Conservation (phyloP, 2,888 invertebrate species). For the Ochlodes sylvanus region DNA sequence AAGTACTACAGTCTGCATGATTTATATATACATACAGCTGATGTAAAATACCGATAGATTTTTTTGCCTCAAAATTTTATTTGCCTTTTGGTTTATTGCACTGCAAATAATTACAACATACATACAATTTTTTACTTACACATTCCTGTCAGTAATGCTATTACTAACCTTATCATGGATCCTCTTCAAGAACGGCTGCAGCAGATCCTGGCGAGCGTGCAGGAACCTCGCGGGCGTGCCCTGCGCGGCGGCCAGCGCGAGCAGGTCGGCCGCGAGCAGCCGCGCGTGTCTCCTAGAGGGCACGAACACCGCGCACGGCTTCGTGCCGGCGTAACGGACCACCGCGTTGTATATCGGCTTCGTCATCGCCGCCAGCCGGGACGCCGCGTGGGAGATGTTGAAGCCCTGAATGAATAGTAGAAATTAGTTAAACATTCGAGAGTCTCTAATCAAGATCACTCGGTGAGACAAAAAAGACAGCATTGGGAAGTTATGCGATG, state of each 20-base stretch:
- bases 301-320: constrained; percentile 96
- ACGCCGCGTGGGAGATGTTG: constrained; percentile 98
- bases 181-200: constrained; percentile 94
- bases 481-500: too few relatives aligned
- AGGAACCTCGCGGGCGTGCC: constrained; percentile 94
- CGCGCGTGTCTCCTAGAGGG: constrained; percentile 96
- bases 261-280: constrained; percentile 97
- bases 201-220: constrained; percentile 93
- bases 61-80: too few relatives aligned
- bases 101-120: too few relatives aligned
- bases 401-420: constrained; percentile 87
- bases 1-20: too few relatives aligned
- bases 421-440: too few relatives aligned
- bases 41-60: too few relatives aligned
- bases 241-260: constrained; percentile 97
- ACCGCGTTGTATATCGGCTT: constrained; percentile 98
- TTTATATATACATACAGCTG: too few relatives aligned
- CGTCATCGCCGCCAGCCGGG: constrained; percentile 98
- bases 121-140: too few relatives aligned
- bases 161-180: constrained; percentile 91
- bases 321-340: constrained; percentile 91
- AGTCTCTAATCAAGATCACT: too few relatives aligned
- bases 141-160: too few relatives aligned
- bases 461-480: too few relatives aligned
- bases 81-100: too few relatives aligned